phyloP scores from a whole-genome alignment of 1,140 invertebrate species.

The Pectinophora gossypiella region DNA sequence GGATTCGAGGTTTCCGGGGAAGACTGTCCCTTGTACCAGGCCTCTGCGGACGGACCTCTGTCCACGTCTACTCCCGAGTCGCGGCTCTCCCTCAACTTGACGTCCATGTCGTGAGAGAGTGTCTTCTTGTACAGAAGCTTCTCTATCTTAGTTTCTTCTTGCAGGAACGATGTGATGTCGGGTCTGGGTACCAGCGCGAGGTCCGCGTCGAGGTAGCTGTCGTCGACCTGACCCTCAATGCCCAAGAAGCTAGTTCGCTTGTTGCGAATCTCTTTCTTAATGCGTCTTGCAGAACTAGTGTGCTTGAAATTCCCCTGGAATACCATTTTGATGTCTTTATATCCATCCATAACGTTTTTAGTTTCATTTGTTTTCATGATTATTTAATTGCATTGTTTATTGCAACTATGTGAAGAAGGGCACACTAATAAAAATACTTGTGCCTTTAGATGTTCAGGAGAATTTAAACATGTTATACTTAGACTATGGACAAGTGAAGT shows the following conservation, averaged over 20 bases:
- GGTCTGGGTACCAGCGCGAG: slow-evolving; percentile 84
- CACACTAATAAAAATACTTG: no score
- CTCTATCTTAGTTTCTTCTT: slow-evolving; percentile 86
- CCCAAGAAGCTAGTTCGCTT: slow-evolving; percentile 91
- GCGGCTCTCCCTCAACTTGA: slow-evolving; percentile 78
- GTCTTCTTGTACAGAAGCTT: slow-evolving; percentile 82
- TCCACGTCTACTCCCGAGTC: slow-evolving; percentile 87
- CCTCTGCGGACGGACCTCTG: slow-evolving; percentile 75
- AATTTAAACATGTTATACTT: no score
- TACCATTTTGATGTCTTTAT: no score
- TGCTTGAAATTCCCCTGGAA: slow-evolving; percentile 79
- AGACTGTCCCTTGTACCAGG: slow-evolving; percentile 77
- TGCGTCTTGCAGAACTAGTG: slow-evolving; percentile 88
- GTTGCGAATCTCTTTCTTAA: slow-evolving; percentile 89
- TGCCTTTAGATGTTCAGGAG: no score
- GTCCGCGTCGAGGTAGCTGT: slow-evolving; percentile 80
- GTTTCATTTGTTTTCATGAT: no score
- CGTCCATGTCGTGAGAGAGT: slow-evolving; percentile 75
- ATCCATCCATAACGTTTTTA: no score
- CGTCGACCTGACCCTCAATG: slow-evolving; percentile 84
- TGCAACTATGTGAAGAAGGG: no score
- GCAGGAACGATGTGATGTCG: slow-evolving; percentile 85
- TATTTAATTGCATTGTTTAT: no score
- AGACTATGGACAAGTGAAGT: no score
- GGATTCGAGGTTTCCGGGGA: slow-evolving; percentile 80